Conservation (phyloP, 2,888 invertebrate species). For the Pharmacophagus antenor region DNA sequence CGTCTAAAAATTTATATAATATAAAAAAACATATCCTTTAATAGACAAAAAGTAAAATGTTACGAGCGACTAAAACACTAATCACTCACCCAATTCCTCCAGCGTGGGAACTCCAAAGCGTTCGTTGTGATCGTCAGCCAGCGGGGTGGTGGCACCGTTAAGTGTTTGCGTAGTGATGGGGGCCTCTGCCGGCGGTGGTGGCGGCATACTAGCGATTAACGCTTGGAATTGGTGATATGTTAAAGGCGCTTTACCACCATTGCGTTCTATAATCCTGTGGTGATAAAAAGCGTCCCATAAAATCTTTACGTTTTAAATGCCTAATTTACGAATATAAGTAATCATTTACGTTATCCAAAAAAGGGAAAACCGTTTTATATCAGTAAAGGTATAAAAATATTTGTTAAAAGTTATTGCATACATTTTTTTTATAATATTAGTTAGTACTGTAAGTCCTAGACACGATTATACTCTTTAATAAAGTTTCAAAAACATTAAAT, state of each 20-base stretch:
- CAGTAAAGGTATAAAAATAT: too few relatives aligned
- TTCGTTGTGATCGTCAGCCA: conserved; percentile 89
- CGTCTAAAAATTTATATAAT: too few relatives aligned
- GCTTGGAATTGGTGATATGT: conserved; percentile 94
- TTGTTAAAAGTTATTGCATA: too few relatives aligned
- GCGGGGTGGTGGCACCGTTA: conserved; percentile 84
- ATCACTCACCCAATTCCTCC: conserved; percentile 86
- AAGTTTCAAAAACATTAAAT: not conserved
- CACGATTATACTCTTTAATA: too few relatives aligned
- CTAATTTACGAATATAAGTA: too few relatives aligned
- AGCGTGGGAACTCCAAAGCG: conserved; percentile 91
- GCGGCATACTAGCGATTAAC: conserved; percentile 87
- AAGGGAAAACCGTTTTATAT: too few relatives aligned
- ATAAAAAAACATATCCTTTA: too few relatives aligned
- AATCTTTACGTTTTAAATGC: not conserved
- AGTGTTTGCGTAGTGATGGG: conserved; percentile 78
- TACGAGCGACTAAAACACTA: not conserved
- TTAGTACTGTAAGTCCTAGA: too few relatives aligned
- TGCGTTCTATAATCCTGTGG: conserved; percentile 87
- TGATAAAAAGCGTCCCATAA: not conserved
- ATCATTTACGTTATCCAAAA: too few relatives aligned
- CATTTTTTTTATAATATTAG: too few relatives aligned
- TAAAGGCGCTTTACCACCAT: conserved; percentile 89
- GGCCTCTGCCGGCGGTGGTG: conserved; percentile 84
- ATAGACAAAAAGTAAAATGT: not conserved